A percentile compares a stretch with the other conserved stretches of the same genome.
Conservation (phyloP, 2,113 vertebrate species). For the Gambusia affinis region DNA sequence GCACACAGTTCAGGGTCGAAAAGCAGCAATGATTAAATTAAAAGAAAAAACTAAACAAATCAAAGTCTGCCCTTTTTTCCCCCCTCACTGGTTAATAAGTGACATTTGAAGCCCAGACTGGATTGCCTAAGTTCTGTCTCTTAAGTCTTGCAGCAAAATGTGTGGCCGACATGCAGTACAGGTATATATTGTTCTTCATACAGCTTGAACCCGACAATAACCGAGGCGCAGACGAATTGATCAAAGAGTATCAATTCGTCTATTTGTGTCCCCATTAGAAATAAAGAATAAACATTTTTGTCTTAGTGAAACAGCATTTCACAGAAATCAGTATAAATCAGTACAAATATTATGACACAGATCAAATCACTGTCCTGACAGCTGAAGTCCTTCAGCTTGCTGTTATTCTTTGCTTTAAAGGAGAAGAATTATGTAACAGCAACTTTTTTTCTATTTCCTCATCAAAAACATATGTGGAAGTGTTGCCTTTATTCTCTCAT, state of each 20-base stretch:
- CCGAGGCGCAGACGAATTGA: no score
- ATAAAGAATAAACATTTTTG: not conserved
- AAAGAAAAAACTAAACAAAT: slow-evolving; percentile 29
- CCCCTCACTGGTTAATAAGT: slow-evolving; percentile 49
- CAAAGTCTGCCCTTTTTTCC: slow-evolving; percentile 40
- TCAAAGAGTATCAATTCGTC: no score
- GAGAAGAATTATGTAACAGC: no score
- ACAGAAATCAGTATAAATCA: no score
- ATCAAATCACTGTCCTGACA: no score
- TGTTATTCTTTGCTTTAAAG: no score
- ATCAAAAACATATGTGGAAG: no score
- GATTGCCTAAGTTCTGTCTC: not conserved
- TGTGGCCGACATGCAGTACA: not conserved
- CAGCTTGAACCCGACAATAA: not conserved
- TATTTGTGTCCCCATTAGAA: not conserved
- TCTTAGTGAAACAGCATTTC: not conserved
- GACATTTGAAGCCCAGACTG: not conserved
- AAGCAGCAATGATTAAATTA: not conserved
- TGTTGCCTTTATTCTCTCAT: no score
- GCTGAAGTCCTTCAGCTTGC: no score
- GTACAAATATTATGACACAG: no score
- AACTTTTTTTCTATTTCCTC: no score
- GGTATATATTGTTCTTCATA: not conserved
- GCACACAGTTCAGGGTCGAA: not conserved
- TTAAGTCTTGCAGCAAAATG: not conserved